A percentile compares a stretch with the other conserved stretches of the same genome.
phyloP scores from a whole-genome alignment of 1,140 invertebrate species.

The Drosophila mauritiana region DNA sequence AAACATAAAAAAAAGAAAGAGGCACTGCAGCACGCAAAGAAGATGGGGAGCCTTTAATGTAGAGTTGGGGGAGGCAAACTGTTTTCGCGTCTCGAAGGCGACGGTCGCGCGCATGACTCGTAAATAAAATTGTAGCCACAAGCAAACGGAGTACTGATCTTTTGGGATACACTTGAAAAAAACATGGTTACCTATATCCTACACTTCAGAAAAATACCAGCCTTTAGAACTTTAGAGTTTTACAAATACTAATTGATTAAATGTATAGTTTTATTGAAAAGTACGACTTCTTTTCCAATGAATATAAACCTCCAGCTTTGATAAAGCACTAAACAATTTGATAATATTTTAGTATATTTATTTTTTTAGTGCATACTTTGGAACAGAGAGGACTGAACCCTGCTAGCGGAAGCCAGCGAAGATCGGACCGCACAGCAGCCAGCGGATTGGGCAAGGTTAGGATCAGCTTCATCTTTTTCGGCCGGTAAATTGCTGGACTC shows the following conservation, averaged over 20 bases:
- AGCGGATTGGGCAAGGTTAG: conserved; percentile 59
- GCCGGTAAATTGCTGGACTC: conserved; percentile 30
- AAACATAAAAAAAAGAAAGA: conserved; percentile 21
- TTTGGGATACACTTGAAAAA: conserved; percentile 5
- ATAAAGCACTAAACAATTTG: no score
- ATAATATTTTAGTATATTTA: no score
- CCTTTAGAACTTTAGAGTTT: no score
- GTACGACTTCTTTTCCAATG: no score
- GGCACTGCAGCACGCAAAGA: conserved; percentile 59
- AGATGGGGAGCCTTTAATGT: not conserved
- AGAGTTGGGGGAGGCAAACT: conserved; percentile 5
- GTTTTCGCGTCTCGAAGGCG: conserved; percentile 58
- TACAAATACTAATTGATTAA: no score
- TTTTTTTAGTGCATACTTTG: conserved; percentile 10
- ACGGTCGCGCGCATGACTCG: conserved; percentile 75
- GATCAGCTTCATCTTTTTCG: conserved; percentile 32
- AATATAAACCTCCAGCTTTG: no score
- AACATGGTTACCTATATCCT: not conserved
- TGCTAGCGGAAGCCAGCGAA: conserved; percentile 64
- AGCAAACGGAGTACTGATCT: conserved; percentile 39
- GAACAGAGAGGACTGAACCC: conserved; percentile 21
- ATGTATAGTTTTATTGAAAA: no score
- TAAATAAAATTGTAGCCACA: conserved; percentile 83
- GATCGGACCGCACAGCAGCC: conserved; percentile 69
- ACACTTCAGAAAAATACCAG: not conserved